A percentile compares a stretch with the other conserved stretches of the same genome.
Conservation (phyloP, 2,113 vertebrate species). For the Misgurnus mizolepis region DNA sequence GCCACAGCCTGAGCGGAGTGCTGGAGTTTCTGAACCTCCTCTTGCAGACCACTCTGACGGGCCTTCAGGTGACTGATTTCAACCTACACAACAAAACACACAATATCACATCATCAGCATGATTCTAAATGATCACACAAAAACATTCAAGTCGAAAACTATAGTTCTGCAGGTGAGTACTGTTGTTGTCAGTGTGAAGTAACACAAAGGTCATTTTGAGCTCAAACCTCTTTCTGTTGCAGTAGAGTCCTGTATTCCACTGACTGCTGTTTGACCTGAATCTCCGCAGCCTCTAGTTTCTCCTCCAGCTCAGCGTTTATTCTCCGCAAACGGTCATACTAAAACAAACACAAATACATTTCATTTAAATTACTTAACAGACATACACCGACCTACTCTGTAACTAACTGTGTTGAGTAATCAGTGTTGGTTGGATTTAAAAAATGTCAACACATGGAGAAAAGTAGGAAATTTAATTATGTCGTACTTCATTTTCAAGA, state of each 20-base stretch:
- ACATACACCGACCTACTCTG: too few species aligned
- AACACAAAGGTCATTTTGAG: neutral
- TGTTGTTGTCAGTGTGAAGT: neutral
- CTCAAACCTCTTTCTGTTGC: constrained; percentile 90
- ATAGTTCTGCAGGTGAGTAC: neutral
- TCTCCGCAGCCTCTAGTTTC: constrained; percentile 90
- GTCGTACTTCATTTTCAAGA: too few species aligned
- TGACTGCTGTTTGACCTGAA: constrained; percentile 91
- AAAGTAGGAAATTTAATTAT: too few species aligned
- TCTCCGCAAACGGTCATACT: constrained; percentile 89
- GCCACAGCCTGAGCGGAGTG: constrained; percentile 68
- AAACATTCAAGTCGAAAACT: neutral
- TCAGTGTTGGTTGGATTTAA: too few species aligned
- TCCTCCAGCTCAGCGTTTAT: constrained; percentile 89
- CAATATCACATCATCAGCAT: constrained; percentile 3
- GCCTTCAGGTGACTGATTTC: constrained; percentile 95
- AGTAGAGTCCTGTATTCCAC: constrained; percentile 84
- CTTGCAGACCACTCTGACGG: constrained; percentile 87
- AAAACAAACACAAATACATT: constrained; percentile 27
- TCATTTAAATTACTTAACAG: too few species aligned
- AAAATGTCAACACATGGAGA: too few species aligned
- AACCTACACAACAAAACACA: constrained; percentile 73
- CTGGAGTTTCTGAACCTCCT: constrained; percentile 86
- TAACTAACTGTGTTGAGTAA: too few species aligned
- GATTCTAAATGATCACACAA: neutral